A percentile compares a stretch with the other conserved stretches of the same genome.
These are phyloP conservation scores for Xerus inauris DNA, from an alignment of 2,113 vertebrate genomes.

Conservation along the genomic window DNA sequence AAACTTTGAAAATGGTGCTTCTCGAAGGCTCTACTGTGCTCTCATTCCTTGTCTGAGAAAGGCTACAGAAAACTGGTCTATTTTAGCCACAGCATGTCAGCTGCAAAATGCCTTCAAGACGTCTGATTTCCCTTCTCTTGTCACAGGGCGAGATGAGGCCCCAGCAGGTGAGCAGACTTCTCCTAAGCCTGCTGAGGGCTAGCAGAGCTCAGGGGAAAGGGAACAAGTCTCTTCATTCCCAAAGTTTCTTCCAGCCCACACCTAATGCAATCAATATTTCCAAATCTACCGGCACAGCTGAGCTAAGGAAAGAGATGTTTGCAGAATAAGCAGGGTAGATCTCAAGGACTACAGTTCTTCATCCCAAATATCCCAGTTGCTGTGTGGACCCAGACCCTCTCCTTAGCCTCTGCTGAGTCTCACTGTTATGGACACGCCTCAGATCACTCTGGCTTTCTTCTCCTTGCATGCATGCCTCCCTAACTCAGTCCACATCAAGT, in stretches of 20 bases:
- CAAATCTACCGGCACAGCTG: background rate
- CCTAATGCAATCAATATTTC: background rate
- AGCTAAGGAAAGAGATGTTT: background rate
- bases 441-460: background rate
- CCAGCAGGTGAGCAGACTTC: background rate
- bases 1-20: background rate
- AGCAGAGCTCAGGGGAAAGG: background rate
- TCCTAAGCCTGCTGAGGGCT: rapidly evolving
- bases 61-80: background rate
- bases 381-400: background rate
- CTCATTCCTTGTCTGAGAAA: background rate
- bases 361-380: no score
- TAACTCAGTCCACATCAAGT: background rate
- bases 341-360: background rate
- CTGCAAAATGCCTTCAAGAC: background rate
- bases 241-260: background rate
- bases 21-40: background rate
- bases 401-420: background rate
- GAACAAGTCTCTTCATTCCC: background rate
- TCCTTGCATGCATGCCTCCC: background rate
- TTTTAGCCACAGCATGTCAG: background rate
- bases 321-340: background rate
- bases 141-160: background rate
- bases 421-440: background rate
- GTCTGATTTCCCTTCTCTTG: background rate